Conservation (phyloP, 2,888 invertebrate genomes). For the Anorthoa munda region DNA sequence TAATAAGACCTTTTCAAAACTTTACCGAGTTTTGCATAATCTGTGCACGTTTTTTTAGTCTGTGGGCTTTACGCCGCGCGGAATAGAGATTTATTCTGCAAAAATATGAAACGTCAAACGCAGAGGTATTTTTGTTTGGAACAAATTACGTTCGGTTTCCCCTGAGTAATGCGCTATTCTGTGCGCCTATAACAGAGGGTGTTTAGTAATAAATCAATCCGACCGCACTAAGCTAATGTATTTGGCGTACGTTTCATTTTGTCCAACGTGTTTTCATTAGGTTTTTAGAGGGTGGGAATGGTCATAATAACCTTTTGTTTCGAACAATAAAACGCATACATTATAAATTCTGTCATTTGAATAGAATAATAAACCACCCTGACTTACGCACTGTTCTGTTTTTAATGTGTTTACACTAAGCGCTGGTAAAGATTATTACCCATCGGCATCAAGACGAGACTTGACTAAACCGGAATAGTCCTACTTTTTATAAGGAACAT, state of each 20-base stretch:
- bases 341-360: constrained; percentile 56
- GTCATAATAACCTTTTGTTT: constrained; percentile 60
- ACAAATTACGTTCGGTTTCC: constrained; percentile 71
- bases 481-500: constrained; percentile 24
- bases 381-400: constrained; percentile 16
- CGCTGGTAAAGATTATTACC: neutral
- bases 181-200: constrained; percentile 66
- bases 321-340: constrained; percentile 34
- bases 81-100: constrained; percentile 57
- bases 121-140: constrained; percentile 57
- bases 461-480: constrained; percentile 19
- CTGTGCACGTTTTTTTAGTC: constrained; percentile 51
- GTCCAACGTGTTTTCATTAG: constrained; percentile 73
- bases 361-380: constrained; percentile 34
- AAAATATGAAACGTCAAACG: constrained; percentile 53
- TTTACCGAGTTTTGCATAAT: constrained; percentile 46
- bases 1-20: constrained; percentile 58
- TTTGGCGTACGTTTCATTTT: constrained; percentile 75
- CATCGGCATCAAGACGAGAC: neutral
- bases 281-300: constrained; percentile 67
- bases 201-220: constrained; percentile 79
- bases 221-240: constrained; percentile 78
- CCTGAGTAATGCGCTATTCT: constrained; percentile 63
- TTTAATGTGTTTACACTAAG: constrained; percentile 1
- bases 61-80: constrained; percentile 48